phyloP scores from a whole-genome alignment of 2,113 vertebrate species.

The Brevimyrus niger region DNA sequence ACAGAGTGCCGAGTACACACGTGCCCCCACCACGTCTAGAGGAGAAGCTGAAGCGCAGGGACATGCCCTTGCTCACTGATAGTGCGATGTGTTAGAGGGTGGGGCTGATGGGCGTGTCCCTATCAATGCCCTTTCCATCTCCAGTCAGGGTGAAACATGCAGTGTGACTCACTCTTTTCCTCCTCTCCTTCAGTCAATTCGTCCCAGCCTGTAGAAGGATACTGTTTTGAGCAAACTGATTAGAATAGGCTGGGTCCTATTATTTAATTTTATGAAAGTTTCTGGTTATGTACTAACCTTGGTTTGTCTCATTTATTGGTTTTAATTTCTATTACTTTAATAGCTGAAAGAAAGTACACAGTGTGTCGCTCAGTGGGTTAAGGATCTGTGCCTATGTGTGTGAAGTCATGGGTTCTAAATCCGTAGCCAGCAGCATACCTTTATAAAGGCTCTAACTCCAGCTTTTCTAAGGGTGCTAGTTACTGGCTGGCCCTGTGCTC shows the following conservation, averaged over 20 bases:
- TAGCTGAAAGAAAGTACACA: neutral
- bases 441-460: neutral
- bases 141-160: neutral
- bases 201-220: neutral
- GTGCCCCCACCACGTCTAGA: slow-evolving; percentile 83
- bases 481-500: neutral
- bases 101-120: neutral
- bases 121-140: neutral
- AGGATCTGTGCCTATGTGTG: neutral
- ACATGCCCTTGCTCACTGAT: slow-evolving; percentile 31
- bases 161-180: neutral
- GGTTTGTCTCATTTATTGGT: neutral
- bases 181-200: neutral
- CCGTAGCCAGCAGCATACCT: neutral
- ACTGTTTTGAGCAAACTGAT: neutral
- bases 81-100: neutral
- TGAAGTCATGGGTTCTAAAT: neutral
- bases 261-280: neutral
- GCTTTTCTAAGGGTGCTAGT: neutral
- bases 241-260: neutral
- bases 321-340: neutral
- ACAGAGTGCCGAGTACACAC: slow-evolving; percentile 79
- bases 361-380: neutral
- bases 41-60: slow-evolving; percentile 78
- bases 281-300: neutral